Evolutionary conservation across 2,797 vertebrate species (phyloP).

Genomic region (Phrynocephalus guinanensis): DNA sequence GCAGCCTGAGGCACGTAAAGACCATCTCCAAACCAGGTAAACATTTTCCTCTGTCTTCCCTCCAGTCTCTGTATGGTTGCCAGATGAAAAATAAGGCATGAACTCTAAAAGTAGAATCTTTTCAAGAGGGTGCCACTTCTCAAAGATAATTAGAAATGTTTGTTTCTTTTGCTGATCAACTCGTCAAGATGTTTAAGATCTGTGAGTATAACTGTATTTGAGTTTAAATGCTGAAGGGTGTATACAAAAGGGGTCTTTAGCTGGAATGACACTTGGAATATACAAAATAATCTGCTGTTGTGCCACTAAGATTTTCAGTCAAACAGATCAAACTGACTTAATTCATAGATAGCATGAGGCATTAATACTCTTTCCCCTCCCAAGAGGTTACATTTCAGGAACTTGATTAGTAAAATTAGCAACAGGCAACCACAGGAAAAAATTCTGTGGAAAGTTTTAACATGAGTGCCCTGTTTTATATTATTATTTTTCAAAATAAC

Average conservation of each 20-base stretch:
- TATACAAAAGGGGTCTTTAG: background rate
- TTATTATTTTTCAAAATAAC: background rate
- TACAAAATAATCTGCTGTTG: slow-evolving; percentile 7
- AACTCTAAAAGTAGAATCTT: slow-evolving; percentile 1
- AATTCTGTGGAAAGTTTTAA: background rate
- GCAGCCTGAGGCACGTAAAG: slow-evolving; percentile 22
- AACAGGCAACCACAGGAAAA: background rate
- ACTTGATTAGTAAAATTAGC: background rate
- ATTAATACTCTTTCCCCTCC: background rate
- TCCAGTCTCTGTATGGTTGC: background rate
- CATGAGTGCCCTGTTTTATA: background rate
- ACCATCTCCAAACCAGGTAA: slow-evolving; percentile 58
- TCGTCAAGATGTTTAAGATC: background rate
- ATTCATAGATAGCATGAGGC: background rate
- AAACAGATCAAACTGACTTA: background rate
- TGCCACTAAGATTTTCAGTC: accelerated
- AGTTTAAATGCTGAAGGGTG: background rate
- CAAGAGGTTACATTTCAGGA: background rate
- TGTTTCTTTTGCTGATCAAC: background rate
- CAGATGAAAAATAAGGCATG: background rate
- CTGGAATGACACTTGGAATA: slow-evolving; percentile 11
- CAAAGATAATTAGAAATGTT: background rate
- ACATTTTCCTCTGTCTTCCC: slow-evolving; percentile 4
- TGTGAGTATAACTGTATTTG: background rate
- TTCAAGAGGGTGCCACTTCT: slow-evolving; percentile 3